Evolutionary conservation across 1,140 invertebrate species (phyloP).

Genomic region (Bombus affinis): DNA sequence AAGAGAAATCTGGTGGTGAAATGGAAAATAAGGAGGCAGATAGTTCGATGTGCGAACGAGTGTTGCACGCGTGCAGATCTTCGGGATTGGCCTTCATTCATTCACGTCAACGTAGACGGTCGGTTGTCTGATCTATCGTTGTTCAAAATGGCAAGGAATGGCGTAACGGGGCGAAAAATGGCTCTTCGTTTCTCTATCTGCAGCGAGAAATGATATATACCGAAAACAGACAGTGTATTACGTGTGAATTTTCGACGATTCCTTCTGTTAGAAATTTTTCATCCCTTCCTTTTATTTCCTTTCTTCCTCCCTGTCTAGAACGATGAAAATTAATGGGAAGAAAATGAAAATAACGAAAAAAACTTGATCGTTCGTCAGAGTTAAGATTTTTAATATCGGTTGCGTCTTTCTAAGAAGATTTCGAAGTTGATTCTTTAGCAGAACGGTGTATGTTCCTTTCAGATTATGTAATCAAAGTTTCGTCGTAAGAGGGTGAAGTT

Average conservation of each 20-base stretch:
- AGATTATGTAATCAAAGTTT: no score
- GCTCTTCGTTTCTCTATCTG: not conserved
- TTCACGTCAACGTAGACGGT: not conserved
- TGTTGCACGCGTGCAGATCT: not conserved
- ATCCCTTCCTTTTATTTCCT: not conserved
- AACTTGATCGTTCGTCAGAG: no score
- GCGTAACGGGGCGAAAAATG: conserved; percentile 5
- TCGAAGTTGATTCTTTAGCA: no score
- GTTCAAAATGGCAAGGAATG: not conserved
- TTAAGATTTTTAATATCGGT: no score
- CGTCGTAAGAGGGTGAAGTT: no score
- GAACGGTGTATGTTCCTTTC: no score
- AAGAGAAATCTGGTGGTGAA: not conserved
- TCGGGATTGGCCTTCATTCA: not conserved
- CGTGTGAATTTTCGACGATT: not conserved
- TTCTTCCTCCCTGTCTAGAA: not conserved
- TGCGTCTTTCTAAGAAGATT: no score
- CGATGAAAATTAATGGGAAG: not conserved
- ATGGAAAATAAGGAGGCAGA: not conserved
- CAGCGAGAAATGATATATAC: not conserved
- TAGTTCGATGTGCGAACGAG: no score
- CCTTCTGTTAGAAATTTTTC: not conserved
- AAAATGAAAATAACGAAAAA: no score
- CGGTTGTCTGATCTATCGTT: conserved; percentile 7
- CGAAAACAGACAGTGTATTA: not conserved